Evolutionary conservation across 1,140 invertebrate genomes (phyloP), one percentile per base, ranked within the genome.

Genomic region (Planococcus citri): DNA sequence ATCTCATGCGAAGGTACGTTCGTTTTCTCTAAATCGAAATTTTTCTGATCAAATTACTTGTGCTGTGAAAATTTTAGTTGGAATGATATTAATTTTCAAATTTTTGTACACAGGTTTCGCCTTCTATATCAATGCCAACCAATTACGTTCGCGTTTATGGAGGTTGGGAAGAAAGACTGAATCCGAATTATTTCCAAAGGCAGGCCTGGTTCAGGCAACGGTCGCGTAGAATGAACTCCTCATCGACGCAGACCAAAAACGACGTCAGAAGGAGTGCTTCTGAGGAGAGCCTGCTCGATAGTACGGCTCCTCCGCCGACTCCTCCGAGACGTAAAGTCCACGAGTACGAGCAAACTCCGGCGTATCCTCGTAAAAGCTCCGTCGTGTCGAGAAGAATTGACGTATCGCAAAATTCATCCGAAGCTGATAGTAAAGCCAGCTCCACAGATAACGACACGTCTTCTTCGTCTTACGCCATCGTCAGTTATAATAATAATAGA

Each of bases 151-250:
- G 81, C n/a, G 79, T 81, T 0, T 83, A 83, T 72, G 77, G 76
- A 14, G 81, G 80, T 1, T 83, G 82, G 81, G 81, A 83, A 68
- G 81, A 83, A 20, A 74, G 82, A 60, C 75, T 80, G n/a, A 82
- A 84, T 75, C 82, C 82, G 1, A 82, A 83, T 72, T 64, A 64
- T 21, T 84, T 84, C 74, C 80, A 83, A 74, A 75, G 83, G 38
- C 82, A 84, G 71, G 83, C 85, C 57, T 84, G 83, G 83, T 78
- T 82, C 78, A 37, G 78, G 68, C 73, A 79, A 73, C 73, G 80
- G 76, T 77, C 77, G 77, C 67, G 81, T 77, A 70, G 79, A 76
- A 61, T 76, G 9, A 74, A 73, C 22, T 71, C 73, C 1, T 69
- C 70, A 6, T 57, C 74, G 20, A 68, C 71, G 24, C 64, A 72